Conservation (phyloP, 2,797 vertebrate species). For the Orientallactaga sibirica region DNA sequence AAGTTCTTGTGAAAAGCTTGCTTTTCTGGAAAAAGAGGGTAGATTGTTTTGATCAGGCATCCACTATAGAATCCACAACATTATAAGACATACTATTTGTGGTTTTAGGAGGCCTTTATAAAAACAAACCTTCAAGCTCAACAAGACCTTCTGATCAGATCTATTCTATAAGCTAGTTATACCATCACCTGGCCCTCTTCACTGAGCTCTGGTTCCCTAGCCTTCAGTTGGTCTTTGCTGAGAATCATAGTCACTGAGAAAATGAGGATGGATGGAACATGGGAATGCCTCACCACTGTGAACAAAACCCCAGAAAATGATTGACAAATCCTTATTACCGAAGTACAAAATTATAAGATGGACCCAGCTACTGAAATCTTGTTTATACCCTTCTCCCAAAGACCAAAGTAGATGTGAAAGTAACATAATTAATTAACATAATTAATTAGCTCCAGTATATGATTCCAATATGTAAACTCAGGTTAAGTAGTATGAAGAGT, state of each 20-base stretch:
- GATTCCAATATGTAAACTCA: slow-evolving; percentile 6
- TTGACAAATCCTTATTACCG: not conserved
- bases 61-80: not conserved
- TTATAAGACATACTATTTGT: not conserved
- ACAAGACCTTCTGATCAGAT: not conserved
- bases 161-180: not conserved
- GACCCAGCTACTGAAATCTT: not conserved
- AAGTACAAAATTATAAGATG: not conserved
- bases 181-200: fast-evolving
- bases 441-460: not conserved
- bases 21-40: slow-evolving; percentile 29
- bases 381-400: not conserved
- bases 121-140: not conserved
- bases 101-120: not conserved
- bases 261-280: not conserved
- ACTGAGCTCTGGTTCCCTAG: too few relatives aligned
- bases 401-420: not conserved
- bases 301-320: not conserved
- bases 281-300: not conserved
- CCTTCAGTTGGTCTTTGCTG: not conserved
- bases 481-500: not conserved
- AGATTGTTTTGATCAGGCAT: not conserved
- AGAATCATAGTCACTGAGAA: not conserved
- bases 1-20: slow-evolving; percentile 48
- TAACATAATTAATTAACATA: not conserved